Conservation (phyloP, 2,797 vertebrate species). For the Gadopsis bispinosus region DNA sequence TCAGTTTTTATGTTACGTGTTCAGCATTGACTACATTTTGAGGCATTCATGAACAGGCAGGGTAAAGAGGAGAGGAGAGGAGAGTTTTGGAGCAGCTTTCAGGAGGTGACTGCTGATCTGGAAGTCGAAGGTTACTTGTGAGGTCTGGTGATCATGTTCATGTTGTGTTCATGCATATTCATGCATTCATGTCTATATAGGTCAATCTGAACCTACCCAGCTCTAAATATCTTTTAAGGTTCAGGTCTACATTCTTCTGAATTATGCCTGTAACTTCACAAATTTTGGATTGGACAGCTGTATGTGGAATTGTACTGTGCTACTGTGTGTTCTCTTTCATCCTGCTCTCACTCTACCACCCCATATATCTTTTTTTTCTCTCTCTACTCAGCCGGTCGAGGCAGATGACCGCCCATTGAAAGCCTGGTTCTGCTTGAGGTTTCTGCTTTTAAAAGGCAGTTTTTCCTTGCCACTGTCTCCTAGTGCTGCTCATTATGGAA, state of each 20-base stretch:
- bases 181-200: background rate
- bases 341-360: too few relatives aligned
- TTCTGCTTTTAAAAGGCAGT: too few relatives aligned
- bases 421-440: too few relatives aligned
- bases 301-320: too few relatives aligned
- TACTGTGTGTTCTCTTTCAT: too few relatives aligned
- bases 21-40: conserved; percentile 19
- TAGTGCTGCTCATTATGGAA: too few relatives aligned
- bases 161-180: conserved; percentile 4
- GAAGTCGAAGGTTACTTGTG: conserved; percentile 14
- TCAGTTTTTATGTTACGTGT: background rate
- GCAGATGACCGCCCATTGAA: too few relatives aligned
- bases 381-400: too few relatives aligned
- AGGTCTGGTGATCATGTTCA: background rate
- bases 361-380: too few relatives aligned
- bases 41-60: conserved; percentile 2
- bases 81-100: conserved; percentile 17
- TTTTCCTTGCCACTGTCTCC: too few relatives aligned
- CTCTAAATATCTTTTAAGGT: background rate
- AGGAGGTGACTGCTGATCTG: conserved; percentile 1
- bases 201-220: background rate
- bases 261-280: background rate
- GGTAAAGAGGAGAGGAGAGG: too few relatives aligned
- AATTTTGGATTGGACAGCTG: background rate
- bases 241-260: background rate